Evolutionary conservation across 1,140 invertebrate species (phyloP).

Genomic region (Lordiphosa mommai): DNA sequence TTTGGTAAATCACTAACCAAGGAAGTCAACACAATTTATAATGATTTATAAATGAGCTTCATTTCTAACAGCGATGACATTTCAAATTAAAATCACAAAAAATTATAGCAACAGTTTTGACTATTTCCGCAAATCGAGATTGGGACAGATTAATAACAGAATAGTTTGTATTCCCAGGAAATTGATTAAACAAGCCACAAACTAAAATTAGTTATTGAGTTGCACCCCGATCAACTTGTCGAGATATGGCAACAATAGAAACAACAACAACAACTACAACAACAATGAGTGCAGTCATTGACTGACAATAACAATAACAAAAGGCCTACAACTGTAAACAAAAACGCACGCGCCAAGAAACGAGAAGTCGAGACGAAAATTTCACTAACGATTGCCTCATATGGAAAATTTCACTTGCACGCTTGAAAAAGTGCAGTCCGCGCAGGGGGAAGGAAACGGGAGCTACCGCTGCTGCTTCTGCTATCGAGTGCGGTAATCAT

Average conservation of each 20-base stretch:
- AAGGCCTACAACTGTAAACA: slow-evolving; percentile 24
- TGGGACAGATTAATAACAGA: slow-evolving; percentile 1
- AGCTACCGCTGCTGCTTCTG: slow-evolving; percentile 20
- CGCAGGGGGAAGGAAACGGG: background rate
- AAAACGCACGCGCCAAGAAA: slow-evolving; percentile 57
- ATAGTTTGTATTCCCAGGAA: slow-evolving; percentile 9
- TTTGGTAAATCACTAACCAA: background rate
- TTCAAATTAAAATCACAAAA: background rate
- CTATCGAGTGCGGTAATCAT: slow-evolving; percentile 66
- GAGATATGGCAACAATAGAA: slow-evolving; percentile 31
- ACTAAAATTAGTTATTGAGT: slow-evolving; percentile 40
- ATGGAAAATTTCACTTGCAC: slow-evolving; percentile 76
- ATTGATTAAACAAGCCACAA: slow-evolving; percentile 18
- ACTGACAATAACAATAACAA: slow-evolving; percentile 39
- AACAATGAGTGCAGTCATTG: slow-evolving; percentile 52
- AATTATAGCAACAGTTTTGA: background rate
- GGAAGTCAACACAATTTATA: slow-evolving; percentile 1
- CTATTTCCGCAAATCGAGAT: background rate
- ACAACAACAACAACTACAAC: slow-evolving; percentile 17
- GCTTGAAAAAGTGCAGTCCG: slow-evolving; percentile 65
- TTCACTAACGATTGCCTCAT: slow-evolving; percentile 62
- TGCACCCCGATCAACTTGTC: slow-evolving; percentile 46
- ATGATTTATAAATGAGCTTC: background rate
- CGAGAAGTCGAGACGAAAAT: slow-evolving; percentile 51
- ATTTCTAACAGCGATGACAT: slow-evolving; percentile 1